Conservation (phyloP, 1,140 invertebrate species). For the Galleria mellonella region DNA sequence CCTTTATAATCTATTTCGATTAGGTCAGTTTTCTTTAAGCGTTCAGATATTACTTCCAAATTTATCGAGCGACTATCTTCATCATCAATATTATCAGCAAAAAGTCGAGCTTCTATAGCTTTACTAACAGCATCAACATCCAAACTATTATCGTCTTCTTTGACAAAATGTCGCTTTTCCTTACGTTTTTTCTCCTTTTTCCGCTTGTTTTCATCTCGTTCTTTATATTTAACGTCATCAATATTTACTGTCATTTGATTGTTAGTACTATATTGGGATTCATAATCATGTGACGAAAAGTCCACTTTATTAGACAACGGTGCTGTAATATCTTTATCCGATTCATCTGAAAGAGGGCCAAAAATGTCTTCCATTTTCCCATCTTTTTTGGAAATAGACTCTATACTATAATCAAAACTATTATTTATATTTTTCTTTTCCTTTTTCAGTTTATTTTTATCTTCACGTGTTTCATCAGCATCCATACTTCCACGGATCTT, state of each 20-base stretch:
- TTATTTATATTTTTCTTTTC: constrained; percentile 68
- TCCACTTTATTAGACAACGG: constrained; percentile 22
- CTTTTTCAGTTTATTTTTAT: constrained; percentile 76
- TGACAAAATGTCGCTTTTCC: constrained; percentile 71
- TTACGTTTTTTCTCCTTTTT: constrained; percentile 83
- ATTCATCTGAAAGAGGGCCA: constrained; percentile 87
- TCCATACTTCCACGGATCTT: constrained; percentile 77
- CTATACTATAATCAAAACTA: constrained; percentile 31
- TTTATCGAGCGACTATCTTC: constrained; percentile 38
- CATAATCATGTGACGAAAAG: constrained; percentile 24
- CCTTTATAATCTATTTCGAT: constrained; percentile 76
- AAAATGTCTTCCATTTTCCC: constrained; percentile 92
- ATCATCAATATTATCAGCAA: constrained; percentile 74
- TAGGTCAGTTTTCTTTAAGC: constrained; percentile 47
- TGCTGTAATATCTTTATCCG: constrained; percentile 44
- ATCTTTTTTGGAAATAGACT: constrained; percentile 72
- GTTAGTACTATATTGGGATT: constrained; percentile 16
- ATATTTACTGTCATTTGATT: constrained; percentile 25
- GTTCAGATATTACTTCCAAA: constrained; percentile 49
- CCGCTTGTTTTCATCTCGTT: constrained; percentile 75
- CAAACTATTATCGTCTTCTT: constrained; percentile 84
- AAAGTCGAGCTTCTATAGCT: constrained; percentile 85
- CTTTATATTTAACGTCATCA: constrained; percentile 55
- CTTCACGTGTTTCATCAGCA: constrained; percentile 69
- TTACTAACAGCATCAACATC: constrained; percentile 86